phyloP scores from a whole-genome alignment of 2,797 vertebrate genomes.

The Phoxinus dragarum region DNA sequence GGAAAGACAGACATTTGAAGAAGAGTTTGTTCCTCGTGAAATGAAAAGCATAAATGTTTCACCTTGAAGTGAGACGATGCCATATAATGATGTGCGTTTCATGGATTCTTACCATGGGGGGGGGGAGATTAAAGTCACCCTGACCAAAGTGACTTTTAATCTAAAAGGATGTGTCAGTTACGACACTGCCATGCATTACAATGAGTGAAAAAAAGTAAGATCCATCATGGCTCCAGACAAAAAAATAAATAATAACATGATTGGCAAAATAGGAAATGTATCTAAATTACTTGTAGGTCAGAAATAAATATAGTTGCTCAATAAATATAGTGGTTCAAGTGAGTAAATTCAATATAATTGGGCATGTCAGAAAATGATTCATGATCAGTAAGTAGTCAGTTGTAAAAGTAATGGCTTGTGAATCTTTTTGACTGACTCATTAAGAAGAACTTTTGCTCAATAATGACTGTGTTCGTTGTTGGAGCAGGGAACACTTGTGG shows the following conservation, averaged over 20 bases:
- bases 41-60: constrained; percentile 54
- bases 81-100: constrained; percentile 57
- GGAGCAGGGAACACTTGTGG: neutral
- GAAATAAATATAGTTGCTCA: neutral
- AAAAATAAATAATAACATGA: neutral
- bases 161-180: constrained; percentile 57
- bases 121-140: constrained; percentile 61
- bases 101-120: constrained; percentile 53
- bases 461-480: neutral
- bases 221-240: neutral
- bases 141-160: constrained; percentile 60
- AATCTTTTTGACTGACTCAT: neutral
- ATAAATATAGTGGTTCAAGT: neutral
- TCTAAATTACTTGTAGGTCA: neutral
- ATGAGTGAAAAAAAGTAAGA: constrained; percentile 5
- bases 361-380: neutral
- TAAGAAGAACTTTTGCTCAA: neutral
- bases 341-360: neutral
- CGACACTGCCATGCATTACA: constrained; percentile 35
- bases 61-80: constrained; percentile 47
- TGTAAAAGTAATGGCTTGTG: neutral
- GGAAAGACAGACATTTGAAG: constrained; percentile 39
- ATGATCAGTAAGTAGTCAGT: neutral
- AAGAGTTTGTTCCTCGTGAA: constrained; percentile 36
- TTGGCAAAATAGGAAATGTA: neutral